Base-by-base conservation (phyloP, 2,797 vertebrate species). In the Limosa lapponica region DNA sequence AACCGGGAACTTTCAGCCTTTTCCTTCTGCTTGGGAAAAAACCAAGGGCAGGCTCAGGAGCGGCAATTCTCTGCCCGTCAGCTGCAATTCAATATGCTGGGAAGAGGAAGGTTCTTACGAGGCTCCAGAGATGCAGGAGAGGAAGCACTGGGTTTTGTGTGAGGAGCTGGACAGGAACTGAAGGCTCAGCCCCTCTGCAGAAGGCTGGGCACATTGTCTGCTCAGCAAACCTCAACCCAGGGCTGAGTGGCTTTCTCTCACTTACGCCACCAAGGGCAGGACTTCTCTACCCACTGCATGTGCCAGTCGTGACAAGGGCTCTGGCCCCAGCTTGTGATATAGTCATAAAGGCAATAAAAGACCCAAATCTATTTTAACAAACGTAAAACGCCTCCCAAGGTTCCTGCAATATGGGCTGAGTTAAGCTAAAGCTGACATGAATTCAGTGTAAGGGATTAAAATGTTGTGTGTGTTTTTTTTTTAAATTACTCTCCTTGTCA, bases 401-500 rank as follows among this genome's bases (percentile, higher is more conserved):
- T 70, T 90, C 66, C 79, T 51, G 79, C 80, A 95, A 75, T 62
- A 34, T 92, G 87, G 49, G 61, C 88, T 70, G 59, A 91, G 79
- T 93, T 93, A 94, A 93, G 73, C 58, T 58, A 85, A 82, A 82
- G 23, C 69, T 78, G 81, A 92, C 75, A n/a, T 30, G 37, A 91
- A 78, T 23, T 78, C 72, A 51, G 58, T 16, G 30, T 64, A 86
- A 81, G 25, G 75, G 79, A 93, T 86, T 87, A 69, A 54, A 54
- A 54, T 19, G 30, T 54, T 54, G 28, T 54, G 51, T 18, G 51
- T 11, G 23, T 46, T 11, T 36, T 73, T 64, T 78, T 91, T 77
- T 80, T 4, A 75, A 86, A 92, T 65, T 85, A 61, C 61, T 90
- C 81, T 78, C 57, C 87, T 86, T 94, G 93, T 92, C 93, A 90